Percentiles rank a stretch among this genome's conserved stretches.
phyloP scores from a whole-genome alignment of 2,888 invertebrate genomes.

The Limnephilus auricula region DNA sequence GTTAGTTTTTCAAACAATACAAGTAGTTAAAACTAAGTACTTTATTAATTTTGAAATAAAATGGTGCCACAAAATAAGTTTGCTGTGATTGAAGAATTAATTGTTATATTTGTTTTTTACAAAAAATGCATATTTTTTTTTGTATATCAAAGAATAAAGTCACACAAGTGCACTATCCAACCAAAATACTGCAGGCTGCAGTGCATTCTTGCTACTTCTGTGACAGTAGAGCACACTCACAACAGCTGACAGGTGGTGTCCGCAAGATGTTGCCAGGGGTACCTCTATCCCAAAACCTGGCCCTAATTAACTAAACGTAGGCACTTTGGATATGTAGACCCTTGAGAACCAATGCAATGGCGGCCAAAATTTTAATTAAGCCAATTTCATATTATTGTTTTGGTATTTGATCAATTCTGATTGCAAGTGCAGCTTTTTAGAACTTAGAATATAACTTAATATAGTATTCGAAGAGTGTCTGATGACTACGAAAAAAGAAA shows the following conservation, averaged over 20 bases:
- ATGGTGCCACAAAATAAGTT: too few relatives aligned
- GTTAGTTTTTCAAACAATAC: too few relatives aligned
- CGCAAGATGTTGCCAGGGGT: not conserved
- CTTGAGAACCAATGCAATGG: not conserved
- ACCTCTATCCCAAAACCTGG: not conserved
- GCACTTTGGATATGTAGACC: not conserved
- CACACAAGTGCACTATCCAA: not conserved
- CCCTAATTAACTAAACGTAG: not conserved
- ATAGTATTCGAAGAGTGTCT: not conserved
- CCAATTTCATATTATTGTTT: not conserved
- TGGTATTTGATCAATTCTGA: not conserved
- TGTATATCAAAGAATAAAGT: not conserved
- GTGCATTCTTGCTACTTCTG: not conserved
- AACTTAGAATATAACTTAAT: too few relatives aligned
- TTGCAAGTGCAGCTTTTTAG: not conserved
- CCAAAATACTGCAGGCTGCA: not conserved
- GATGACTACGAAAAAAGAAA: not conserved
- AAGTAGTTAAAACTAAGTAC: too few relatives aligned
- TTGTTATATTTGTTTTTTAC: not conserved
- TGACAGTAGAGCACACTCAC: not conserved
- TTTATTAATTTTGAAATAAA: too few relatives aligned
- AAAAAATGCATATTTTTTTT: not conserved
- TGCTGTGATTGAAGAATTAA: too few relatives aligned
- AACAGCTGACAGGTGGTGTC: slow-evolving; percentile 2
- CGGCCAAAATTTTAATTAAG: not conserved